Evolutionary conservation across 2,888 invertebrate genomes (phyloP).

Genomic region (Laspeyria flexula): DNA sequence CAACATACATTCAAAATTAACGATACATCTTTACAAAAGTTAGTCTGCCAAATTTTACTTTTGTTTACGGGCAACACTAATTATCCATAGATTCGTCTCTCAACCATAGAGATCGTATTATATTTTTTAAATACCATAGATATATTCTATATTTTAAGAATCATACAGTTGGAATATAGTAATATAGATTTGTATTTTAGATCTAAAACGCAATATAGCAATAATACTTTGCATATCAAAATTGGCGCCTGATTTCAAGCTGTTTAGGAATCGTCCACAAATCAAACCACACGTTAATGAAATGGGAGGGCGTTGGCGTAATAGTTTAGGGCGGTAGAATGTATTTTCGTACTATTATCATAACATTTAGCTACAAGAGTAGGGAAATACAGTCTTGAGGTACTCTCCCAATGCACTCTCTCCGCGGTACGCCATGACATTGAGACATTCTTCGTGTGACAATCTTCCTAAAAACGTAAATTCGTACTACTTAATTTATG

Average conservation of each 20-base stretch:
- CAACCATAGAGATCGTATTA: slow-evolving; percentile 24
- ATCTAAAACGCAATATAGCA: slow-evolving; percentile 1
- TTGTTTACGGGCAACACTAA: slow-evolving; percentile 29
- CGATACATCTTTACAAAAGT: slow-evolving; percentile 39
- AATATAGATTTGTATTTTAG: background rate
- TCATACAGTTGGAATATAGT: background rate
- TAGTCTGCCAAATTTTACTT: slow-evolving; percentile 14
- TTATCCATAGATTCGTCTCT: background rate
- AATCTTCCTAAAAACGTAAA: too few species aligned
- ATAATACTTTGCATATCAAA: background rate
- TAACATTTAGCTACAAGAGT: too few species aligned
- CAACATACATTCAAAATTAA: slow-evolving; percentile 46
- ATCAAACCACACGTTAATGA: too few species aligned
- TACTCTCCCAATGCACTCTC: too few species aligned
- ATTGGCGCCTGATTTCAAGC: background rate
- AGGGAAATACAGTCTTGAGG: too few species aligned
- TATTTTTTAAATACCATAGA: background rate
- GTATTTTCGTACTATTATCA: too few species aligned
- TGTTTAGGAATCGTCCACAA: too few species aligned
- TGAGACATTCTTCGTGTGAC: too few species aligned
- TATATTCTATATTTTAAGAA: background rate
- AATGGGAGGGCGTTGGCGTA: too few species aligned
- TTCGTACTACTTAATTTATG: too few species aligned
- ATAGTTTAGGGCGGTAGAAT: too few species aligned
- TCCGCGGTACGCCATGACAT: too few species aligned